These are phyloP conservation scores for Cossypha heuglini DNA, from an alignment of 2,797 vertebrate species.

Conservation along the genomic window DNA sequence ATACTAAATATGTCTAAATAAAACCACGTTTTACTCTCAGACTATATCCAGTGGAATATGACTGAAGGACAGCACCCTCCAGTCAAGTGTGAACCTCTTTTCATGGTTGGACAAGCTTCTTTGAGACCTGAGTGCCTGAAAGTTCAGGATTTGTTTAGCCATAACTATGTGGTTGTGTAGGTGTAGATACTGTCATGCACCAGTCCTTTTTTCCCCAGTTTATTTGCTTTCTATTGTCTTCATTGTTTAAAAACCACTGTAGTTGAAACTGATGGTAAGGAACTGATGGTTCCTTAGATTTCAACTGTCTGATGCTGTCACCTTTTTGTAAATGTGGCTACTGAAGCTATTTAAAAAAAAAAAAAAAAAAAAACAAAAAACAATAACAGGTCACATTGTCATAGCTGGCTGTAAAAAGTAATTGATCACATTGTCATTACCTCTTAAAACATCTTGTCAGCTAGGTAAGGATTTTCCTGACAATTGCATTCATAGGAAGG, in stretches of 20 bases:
- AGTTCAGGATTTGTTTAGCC: neutral
- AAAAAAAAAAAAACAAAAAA: neutral
- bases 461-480: neutral
- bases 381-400: neutral
- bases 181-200: neutral
- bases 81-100: neutral
- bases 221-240: neutral
- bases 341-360: neutral
- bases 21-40: neutral
- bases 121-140: neutral
- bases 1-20: neutral
- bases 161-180: neutral
- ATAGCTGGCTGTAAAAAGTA: neutral
- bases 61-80: neutral
- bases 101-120: neutral
- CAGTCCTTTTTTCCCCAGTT: fast-evolving
- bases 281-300: neutral
- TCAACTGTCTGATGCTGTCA: neutral
- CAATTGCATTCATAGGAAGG: neutral
- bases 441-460: neutral
- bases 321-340: neutral
- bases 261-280: neutral
- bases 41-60: neutral
- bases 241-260: neutral
- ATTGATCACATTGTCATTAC: neutral